Base-by-base conservation (phyloP, 2,888 invertebrate genomes). In the Parnassius glacialis region DNA sequence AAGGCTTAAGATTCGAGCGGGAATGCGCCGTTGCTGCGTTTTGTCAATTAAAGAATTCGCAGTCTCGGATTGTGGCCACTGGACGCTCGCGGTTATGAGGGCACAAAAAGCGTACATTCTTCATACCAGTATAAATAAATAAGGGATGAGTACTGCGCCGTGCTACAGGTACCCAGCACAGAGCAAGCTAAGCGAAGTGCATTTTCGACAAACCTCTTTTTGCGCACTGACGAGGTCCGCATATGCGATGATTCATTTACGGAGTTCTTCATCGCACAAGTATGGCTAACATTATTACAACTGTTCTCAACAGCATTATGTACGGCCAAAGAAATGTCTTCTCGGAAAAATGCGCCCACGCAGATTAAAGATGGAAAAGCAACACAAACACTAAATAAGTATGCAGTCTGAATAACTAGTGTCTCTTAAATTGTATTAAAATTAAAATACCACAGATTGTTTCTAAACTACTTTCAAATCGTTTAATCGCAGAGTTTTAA, bases 171-270 rank as follows among this genome's bases (percentile, higher is more conserved):
- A 74, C 73, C 73, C 75, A 71, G 76, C 79, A 70, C 79, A 73
- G 78, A 76, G 76, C 79, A 74, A 80, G 83, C 84, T 84, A 82
- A 85, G 84, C 81, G 85, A 82, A 81, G 75, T 79, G 79, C 84
- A 87, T 90, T 91, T 91, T 90, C 84, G 90, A 90, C 90, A 87
- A 90, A 90, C 85, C 78, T 89, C 84, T 91, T 91, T 91, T 91
- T 90, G 87, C 76, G 70, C 69, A 59, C 74, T 80, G 83, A 87
- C 88, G 90, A 87, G 88, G 86, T 80, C 81, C 86, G 90, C 90
- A 90, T 90, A 87, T 85, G 83, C 84, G 87, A 90, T 90, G 90
- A 90, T 90, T 90, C 89, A 90, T 90, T 89, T 88, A 88, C 88
- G 84, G 87, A 87, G 80, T 83, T 87, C 85, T 85, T 84, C 81